Conservation (phyloP, 2,888 invertebrate genomes). For the Harpagoxenus sublaevis region DNA sequence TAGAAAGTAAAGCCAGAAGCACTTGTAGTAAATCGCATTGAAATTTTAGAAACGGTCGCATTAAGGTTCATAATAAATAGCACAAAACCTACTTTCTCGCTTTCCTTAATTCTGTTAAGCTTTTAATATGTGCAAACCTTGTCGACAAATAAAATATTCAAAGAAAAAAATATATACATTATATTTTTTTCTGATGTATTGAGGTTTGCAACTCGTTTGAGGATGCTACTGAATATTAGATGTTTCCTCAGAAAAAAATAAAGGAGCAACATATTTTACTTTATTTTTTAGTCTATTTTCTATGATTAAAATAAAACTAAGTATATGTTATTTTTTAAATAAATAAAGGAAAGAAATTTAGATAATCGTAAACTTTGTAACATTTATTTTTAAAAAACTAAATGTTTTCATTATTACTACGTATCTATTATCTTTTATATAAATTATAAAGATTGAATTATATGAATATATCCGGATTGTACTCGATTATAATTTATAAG, state of each 20-base stretch:
- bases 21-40: slow-evolving; percentile 79
- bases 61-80: slow-evolving; percentile 26
- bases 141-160: not conserved
- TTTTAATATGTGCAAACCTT: not conserved
- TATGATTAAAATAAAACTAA: not conserved
- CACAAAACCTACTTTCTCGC: not conserved
- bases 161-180: not conserved
- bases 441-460: no score
- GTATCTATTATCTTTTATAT: not conserved
- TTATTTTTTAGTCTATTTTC: not conserved
- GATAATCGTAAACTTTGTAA: not conserved
- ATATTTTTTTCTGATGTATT: slow-evolving; percentile 20
- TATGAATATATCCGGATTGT: no score
- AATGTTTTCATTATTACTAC: not conserved
- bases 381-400: not conserved
- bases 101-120: slow-evolving; percentile 3
- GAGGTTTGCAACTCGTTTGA: not conserved
- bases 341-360: slow-evolving; percentile 4
- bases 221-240: not conserved
- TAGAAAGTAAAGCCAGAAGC: slow-evolving; percentile 75
- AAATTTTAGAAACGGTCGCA: slow-evolving; percentile 30
- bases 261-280: not conserved
- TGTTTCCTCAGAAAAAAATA: slow-evolving; percentile 12
- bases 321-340: not conserved
- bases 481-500: no score